Evolutionary conservation across 2,113 vertebrate species (phyloP).

Genomic region (Astatoreochromis straeleni): DNA sequence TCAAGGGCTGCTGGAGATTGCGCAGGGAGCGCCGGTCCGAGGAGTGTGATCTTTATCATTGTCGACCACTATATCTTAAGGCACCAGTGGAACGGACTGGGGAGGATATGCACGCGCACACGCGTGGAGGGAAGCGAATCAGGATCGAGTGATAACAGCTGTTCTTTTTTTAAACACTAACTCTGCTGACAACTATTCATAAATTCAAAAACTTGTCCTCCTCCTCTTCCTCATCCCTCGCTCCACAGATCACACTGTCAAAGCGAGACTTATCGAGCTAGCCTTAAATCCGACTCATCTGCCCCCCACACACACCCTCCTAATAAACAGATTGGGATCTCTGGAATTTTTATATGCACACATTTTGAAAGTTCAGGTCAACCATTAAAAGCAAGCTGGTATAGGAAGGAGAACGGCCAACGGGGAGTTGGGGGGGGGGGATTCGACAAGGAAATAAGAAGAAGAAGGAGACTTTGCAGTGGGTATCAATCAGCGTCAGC

Average conservation of each 20-base stretch:
- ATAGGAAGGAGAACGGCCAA: not conserved
- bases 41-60: slow-evolving; percentile 3
- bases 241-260: slow-evolving; percentile 21
- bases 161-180: not conserved
- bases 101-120: not conserved
- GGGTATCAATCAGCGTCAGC: slow-evolving; percentile 54
- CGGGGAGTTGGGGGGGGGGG: not conserved
- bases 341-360: slow-evolving; percentile 65
- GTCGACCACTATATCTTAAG: slow-evolving; percentile 16
- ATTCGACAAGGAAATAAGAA: slow-evolving; percentile 17
- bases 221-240: not conserved
- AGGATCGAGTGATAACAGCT: slow-evolving; percentile 27
- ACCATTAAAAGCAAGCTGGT: slow-evolving; percentile 23
- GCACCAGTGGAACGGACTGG: not conserved
- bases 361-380: slow-evolving; percentile 56
- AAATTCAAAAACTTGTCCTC: slow-evolving; percentile 19
- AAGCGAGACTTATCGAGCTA: slow-evolving; percentile 55
- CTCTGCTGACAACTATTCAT: slow-evolving; percentile 39
- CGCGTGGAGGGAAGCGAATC: not conserved
- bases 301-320: not conserved
- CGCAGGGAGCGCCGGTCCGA: slow-evolving; percentile 4
- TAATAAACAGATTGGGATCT: slow-evolving; percentile 50
- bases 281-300: slow-evolving; percentile 62
- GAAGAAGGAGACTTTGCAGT: not conserved
- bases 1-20: slow-evolving; percentile 65